phyloP scores from a whole-genome alignment of 2,888 invertebrate genomes.

The Diarsia dahlii region DNA sequence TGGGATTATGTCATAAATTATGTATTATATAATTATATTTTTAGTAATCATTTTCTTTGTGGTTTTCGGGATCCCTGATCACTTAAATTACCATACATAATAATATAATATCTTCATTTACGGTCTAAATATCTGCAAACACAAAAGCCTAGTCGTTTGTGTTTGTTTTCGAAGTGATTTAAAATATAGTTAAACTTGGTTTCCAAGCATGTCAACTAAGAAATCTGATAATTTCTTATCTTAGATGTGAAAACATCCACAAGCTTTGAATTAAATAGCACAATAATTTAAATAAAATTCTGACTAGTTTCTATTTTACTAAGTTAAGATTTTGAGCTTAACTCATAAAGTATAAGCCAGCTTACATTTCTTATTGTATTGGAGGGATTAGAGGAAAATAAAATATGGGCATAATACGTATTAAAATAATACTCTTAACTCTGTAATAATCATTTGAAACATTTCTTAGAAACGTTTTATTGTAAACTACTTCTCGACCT shows the following conservation, averaged over 20 bases:
- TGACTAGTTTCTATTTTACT: conserved; percentile 1
- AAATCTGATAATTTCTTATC: background rate
- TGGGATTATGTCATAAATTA: conserved; percentile 18
- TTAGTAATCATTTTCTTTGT: background rate
- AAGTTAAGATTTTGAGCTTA: conserved; percentile 5
- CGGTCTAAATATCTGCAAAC: too few relatives aligned
- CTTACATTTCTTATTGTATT: background rate
- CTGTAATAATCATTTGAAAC: background rate
- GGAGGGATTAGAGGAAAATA: background rate
- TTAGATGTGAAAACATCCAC: background rate
- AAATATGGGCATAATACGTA: background rate
- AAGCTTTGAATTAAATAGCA: background rate
- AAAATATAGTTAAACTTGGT: background rate
- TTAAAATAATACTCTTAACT: background rate
- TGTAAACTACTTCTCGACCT: background rate
- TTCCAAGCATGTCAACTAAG: background rate
- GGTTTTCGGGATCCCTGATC: background rate
- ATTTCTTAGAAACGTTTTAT: conserved; percentile 1
- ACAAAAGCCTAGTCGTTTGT: background rate
- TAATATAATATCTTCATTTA: background rate
- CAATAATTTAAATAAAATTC: background rate
- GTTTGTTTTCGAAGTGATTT: background rate
- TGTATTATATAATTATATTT: too few relatives aligned
- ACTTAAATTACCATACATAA: background rate
- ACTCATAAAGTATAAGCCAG: background rate